A percentile compares a stretch with the other conserved stretches of the same genome.
These are phyloP conservation scores for Anguilla pacifica DNA, from an alignment of 2,797 vertebrate genomes.

Conservation along the genomic window DNA sequence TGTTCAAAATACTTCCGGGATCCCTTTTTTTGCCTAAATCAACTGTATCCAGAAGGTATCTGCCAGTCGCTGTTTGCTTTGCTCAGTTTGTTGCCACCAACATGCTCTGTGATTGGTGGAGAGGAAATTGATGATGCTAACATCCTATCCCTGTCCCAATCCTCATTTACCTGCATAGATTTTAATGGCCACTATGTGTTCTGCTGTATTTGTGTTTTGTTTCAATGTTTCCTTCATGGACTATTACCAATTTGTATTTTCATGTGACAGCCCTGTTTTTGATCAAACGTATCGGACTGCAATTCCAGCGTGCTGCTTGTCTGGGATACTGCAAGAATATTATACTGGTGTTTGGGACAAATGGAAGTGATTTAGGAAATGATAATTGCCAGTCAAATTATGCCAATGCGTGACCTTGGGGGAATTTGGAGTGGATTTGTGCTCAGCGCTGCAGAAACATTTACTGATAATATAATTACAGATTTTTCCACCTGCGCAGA, in stretches of 20 bases:
- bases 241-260: neutral
- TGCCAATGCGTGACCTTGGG: neutral
- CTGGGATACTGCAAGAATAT: neutral
- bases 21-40: no score
- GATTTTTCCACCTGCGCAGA: neutral
- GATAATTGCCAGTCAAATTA: slow-evolving; percentile 15
- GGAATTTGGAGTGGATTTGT: slow-evolving; percentile 1
- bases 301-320: neutral
- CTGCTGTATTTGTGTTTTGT: no score
- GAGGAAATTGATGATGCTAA: no score
- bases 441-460: neutral
- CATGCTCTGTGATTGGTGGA: no score
- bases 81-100: no score
- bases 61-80: no score
- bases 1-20: no score
- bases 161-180: no score
- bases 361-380: slow-evolving; percentile 12
- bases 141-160: no score
- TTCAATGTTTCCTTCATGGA: neutral
- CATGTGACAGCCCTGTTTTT: neutral
- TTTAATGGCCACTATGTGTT: no score
- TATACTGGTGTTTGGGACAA: neutral
- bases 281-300: neutral
- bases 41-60: no score
- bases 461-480: slow-evolving; percentile 13